Evolutionary conservation across 2,888 invertebrate species (phyloP), one percentile per base, ranked within the genome.

Genomic region (Prosopocoilus inquinatus): DNA sequence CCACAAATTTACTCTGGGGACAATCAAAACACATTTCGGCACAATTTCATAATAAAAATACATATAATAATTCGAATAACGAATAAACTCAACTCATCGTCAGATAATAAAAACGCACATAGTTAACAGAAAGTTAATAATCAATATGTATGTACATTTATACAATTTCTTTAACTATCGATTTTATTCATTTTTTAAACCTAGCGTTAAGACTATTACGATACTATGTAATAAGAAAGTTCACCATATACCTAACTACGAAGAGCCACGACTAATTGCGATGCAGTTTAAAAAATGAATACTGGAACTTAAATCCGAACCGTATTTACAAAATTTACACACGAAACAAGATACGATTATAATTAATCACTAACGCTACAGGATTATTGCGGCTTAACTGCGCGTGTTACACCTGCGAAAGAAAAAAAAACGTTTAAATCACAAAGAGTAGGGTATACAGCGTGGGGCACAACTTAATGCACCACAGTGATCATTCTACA

Each of bases 101-200:
- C 39, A 51, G 45, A 51, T 38, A 46, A 51, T 32, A 46, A 46
- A n/a, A 51, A 38, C 36, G 34, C 20, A 53, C 48, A 46, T 28
- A 28, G 20, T 28, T 28, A 28, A 28, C 20, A 28, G 20, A 28
- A 28, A 28, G 20, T 28, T 28, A 28, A 28, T 28, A 28, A 28
- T 28, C 20, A 15, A 52, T 44, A 38, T 46, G 41, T 53, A 52
- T 52, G 48, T 53, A 53, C 53, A 53, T 53, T 53, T 53, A 53
- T 53, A 53, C 53, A 53, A 12, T 47, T 11, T 45, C 45, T 43
- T 34, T 15, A 16, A 15, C 47, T 41, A 34, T 39, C 43, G 11
- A 38, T 12, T 35, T 45, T 41, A 48, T 53, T 53, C 44, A 48
- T 43, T 53, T 53, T 41, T 43, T 53, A 43, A 53, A 47, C 39